Percentiles rank a stretch among this genome's conserved stretches.
These are phyloP conservation scores for Acipenser oxyrinchus DNA, from an alignment of 2,797 vertebrate genomes.

Conservation along the genomic window DNA sequence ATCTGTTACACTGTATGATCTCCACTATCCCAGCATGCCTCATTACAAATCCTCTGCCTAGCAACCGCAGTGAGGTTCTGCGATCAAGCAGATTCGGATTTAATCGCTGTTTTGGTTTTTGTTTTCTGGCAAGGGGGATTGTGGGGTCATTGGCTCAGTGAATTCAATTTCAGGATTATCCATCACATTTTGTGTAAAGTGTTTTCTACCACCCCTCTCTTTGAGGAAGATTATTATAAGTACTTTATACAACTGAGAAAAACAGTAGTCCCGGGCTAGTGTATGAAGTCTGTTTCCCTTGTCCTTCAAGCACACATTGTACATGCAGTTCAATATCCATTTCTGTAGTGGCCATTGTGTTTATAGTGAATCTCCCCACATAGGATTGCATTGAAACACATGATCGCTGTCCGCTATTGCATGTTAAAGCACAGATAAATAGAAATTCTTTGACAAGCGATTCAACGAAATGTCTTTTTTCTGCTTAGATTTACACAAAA, in stretches of 20 bases:
- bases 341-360: too few relatives aligned
- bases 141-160: not conserved
- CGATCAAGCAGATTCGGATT: too few relatives aligned
- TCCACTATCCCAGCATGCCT: conserved; percentile 15
- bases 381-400: too few relatives aligned
- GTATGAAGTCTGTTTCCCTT: conserved; percentile 18
- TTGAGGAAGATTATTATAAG: not conserved
- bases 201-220: not conserved
- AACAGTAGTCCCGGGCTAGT: conserved; percentile 1
- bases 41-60: not conserved
- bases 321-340: too few relatives aligned
- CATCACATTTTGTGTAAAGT: conserved; percentile 2
- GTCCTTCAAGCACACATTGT: not conserved
- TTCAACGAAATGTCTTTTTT: too few relatives aligned
- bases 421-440: too few relatives aligned
- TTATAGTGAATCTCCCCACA: too few relatives aligned
- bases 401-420: too few relatives aligned
- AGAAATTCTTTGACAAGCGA: too few relatives aligned
- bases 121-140: not conserved
- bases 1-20: conserved; percentile 2
- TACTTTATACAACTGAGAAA: not conserved
- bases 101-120: not conserved
- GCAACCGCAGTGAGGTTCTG: not conserved
- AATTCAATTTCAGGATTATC: conserved; percentile 14
- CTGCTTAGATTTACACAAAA: too few relatives aligned